A percentile compares a stretch with the other conserved stretches of the same genome.
Conservation (phyloP, 2,888 invertebrate genomes). For the Eristalinus sepulchralis region DNA sequence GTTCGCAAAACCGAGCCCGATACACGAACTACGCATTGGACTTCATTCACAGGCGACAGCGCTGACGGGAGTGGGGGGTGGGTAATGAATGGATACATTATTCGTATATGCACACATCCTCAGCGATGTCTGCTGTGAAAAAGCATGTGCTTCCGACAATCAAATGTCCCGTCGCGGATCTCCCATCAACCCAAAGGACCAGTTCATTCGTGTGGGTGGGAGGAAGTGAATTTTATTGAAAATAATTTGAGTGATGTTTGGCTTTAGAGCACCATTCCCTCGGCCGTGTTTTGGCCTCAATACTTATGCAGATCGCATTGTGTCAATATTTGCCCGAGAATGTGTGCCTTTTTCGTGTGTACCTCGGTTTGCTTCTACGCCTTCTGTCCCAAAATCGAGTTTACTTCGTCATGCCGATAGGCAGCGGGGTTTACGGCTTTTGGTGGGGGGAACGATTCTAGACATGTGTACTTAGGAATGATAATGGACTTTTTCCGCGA, state of each 20-base stretch:
- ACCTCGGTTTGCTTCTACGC: neutral
- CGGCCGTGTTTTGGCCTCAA: neutral
- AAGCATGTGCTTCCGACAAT: constrained; percentile 10
- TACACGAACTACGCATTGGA: constrained; percentile 35
- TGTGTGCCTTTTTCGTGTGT: neutral
- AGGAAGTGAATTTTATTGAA: constrained; percentile 19
- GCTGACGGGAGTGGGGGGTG: neutral
- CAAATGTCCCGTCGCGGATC: neutral
- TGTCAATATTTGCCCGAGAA: constrained; percentile 3
- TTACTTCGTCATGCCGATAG: neutral
- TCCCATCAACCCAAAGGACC: neutral
- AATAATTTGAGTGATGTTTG: constrained; percentile 11
- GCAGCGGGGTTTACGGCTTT: neutral
- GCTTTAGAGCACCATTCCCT: neutral
- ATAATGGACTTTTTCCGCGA: neutral
- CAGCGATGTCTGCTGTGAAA: neutral
- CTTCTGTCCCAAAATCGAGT: neutral
- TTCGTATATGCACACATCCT: neutral
- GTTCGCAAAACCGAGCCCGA: neutral
- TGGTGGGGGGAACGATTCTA: neutral
- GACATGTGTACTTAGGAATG: neutral
- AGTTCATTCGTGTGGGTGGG: neutral
- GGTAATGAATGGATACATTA: constrained; percentile 6
- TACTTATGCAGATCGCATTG: neutral
- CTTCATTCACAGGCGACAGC: neutral